Evolutionary conservation across 2,797 vertebrate species (phyloP), one percentile per base, ranked within the genome.

Genomic region (Hirundo rustica): DNA sequence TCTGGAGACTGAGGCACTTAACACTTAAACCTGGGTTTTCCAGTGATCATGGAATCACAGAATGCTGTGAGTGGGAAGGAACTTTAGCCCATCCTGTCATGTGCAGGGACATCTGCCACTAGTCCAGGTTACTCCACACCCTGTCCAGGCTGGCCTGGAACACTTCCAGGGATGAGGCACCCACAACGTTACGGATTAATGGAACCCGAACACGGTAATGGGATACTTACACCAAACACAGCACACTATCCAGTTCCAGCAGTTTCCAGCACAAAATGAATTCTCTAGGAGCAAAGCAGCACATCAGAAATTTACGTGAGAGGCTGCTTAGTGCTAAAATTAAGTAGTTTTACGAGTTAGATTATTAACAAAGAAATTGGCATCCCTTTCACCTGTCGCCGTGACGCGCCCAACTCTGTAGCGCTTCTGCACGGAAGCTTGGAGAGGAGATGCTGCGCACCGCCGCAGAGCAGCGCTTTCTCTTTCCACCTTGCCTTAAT

Each of bases 121-220:
- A 48, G 40, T 48, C 7, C 12, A 18, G 34, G 17, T 48, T 48
- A 34, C 30, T 55, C 48, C 29, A 8, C 12, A 47, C 34, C 29
- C 55, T 47, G 9, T 30, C 48, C 57, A 55, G 25, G 25, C 55
- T 26, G 29, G 40, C 25, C 47, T 47, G 55, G 40, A 14, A 34
- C 25, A 15, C 20, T 53, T 25, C 48, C 48, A 55, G 11, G 21
- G 14, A 15, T 22, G 30, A 26, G 34, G 21, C 58, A 18, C 11
- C 13, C 26, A 32, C 26, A 32, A 8, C 4, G 30, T 23, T 34
- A 32, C 0, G 13, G 53, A 5, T 81, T 34, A 55, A 47, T 36
- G 81, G 44, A 64, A 88, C 27, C 25, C 4, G 0, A 34, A 20
- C 0, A 0, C 1, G 1, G 9, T 34, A 5, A 32, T 2, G 32